These are phyloP conservation scores for Aldabrachelys gigantea DNA, from an alignment of 2,113 vertebrate genomes.

Conservation along the genomic window DNA sequence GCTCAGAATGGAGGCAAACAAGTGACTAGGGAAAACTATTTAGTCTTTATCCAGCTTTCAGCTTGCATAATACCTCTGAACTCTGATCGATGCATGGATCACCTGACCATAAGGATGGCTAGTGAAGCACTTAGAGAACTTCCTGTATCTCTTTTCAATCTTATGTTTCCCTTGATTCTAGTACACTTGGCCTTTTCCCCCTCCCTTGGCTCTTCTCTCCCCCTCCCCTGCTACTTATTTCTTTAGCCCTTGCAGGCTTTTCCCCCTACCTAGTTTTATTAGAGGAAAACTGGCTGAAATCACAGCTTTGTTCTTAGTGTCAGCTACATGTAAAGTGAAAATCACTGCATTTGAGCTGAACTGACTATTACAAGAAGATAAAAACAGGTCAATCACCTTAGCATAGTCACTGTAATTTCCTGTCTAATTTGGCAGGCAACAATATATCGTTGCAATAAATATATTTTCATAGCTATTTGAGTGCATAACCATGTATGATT, in stretches of 20 bases:
- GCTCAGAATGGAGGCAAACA: background rate
- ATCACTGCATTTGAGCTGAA: background rate
- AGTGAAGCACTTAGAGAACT: background rate
- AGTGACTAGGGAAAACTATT: background rate
- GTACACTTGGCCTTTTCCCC: background rate
- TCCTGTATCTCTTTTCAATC: background rate
- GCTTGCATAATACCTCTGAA: background rate
- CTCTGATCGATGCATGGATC: background rate
- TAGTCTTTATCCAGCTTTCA: background rate
- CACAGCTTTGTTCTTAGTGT: background rate
- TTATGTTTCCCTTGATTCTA: background rate
- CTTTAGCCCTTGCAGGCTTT: background rate
- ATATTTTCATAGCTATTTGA: background rate
- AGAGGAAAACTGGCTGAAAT: background rate
- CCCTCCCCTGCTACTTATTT: background rate
- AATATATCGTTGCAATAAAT: fast-evolving
- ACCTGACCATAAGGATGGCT: background rate
- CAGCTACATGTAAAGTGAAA: background rate
- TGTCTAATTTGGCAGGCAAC: background rate
- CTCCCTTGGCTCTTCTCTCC: background rate
- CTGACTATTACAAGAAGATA: background rate
- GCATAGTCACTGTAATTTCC: background rate
- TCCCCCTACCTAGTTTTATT: background rate
- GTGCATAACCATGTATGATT: fast-evolving
- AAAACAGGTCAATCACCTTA: background rate